These are phyloP conservation scores for Caranx melampygus DNA, from an alignment of 2,113 vertebrate species.

Conservation along the genomic window DNA sequence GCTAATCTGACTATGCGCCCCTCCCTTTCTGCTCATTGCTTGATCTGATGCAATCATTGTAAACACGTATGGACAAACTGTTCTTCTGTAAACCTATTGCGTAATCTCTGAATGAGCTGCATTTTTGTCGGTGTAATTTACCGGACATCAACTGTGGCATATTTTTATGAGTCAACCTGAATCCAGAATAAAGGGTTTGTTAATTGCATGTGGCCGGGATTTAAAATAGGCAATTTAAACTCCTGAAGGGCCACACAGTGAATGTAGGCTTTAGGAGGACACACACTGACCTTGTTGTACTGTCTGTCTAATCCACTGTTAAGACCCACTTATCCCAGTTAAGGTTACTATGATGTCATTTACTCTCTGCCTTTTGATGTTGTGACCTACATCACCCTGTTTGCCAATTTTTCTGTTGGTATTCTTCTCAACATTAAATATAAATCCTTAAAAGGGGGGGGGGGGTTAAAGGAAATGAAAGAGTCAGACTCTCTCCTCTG, in stretches of 20 bases:
- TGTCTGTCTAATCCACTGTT: constrained; percentile 58
- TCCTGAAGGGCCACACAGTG: constrained; percentile 38
- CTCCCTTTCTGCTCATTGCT: constrained; percentile 13
- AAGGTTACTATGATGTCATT: constrained; percentile 57
- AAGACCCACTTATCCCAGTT: constrained; percentile 62
- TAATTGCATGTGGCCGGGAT: not conserved
- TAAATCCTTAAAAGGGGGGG: not conserved
- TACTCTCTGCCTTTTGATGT: constrained; percentile 40
- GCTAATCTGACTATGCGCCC: constrained; percentile 44
- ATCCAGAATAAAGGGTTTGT: not conserved
- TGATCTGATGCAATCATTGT: constrained; percentile 47
- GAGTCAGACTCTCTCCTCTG: not conserved
- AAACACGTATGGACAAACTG: constrained; percentile 39
- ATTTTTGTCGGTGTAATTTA: not conserved
- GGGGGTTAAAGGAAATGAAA: not conserved
- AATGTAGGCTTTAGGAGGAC: constrained; percentile 47
- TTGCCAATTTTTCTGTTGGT: not conserved
- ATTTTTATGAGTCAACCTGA: not conserved
- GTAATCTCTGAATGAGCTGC: not conserved
- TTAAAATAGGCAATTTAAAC: constrained; percentile 7
- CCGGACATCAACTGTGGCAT: not conserved
- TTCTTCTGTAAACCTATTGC: not conserved
- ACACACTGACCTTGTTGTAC: constrained; percentile 52
- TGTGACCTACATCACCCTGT: not conserved
- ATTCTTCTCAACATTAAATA: not conserved